Evolutionary conservation across 2,797 vertebrate species (phyloP).

Genomic region (Tangara arthus): DNA sequence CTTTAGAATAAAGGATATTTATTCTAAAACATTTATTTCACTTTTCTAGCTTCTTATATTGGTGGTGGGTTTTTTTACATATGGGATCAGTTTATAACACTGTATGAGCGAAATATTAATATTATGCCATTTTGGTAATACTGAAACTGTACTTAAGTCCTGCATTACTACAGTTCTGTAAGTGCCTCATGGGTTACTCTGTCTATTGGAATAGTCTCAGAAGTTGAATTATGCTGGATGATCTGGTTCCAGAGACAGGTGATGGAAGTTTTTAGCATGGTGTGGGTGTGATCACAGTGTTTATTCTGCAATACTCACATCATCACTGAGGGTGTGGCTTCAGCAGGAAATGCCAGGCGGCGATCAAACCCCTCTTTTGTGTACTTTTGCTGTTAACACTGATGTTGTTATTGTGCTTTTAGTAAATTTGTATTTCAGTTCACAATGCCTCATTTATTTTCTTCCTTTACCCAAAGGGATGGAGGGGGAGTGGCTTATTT

Average conservation of each 20-base stretch:
- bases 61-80: neutral
- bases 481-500: too few species aligned
- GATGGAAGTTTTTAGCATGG: neutral
- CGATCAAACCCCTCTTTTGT: fast-evolving
- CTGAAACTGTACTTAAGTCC: neutral
- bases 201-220: neutral
- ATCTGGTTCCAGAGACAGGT: neutral
- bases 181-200: neutral
- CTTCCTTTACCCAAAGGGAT: neutral
- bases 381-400: neutral
- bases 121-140: neutral
- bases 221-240: neutral
- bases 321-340: neutral
- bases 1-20: neutral
- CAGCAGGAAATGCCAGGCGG: neutral
- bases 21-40: neutral
- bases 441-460: neutral
- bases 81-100: neutral
- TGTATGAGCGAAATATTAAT: neutral
- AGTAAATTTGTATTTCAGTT: neutral
- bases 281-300: neutral
- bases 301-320: neutral
- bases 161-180: neutral
- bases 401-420: neutral
- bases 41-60: neutral